Conservation (phyloP, 2,797 vertebrate genomes). For the Gymnopithys bicolor region DNA sequence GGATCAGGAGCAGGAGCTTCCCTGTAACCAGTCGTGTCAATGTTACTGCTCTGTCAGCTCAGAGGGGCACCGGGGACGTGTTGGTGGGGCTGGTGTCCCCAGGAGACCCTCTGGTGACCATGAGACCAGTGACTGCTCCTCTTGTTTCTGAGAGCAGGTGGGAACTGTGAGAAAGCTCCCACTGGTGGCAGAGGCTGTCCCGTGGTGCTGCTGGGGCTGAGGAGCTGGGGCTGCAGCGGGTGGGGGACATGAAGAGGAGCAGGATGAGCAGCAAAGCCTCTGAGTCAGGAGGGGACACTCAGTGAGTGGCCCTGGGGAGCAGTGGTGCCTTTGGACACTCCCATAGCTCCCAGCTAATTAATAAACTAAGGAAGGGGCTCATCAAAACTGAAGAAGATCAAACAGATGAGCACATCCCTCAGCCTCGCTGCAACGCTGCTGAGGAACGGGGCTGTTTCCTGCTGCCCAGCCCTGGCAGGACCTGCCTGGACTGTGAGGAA, state of each 20-base stretch:
- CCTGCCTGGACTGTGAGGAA: fast-evolving
- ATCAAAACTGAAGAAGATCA: neutral
- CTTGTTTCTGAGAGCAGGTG: neutral
- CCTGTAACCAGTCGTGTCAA: neutral
- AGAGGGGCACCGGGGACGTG: neutral
- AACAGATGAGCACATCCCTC: neutral
- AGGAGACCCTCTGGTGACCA: neutral
- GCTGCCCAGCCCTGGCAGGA: neutral
- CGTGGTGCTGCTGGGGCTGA: fast-evolving
- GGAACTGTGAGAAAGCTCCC: neutral
- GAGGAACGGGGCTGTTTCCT: neutral
- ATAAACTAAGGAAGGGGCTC: neutral
- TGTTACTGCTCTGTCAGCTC: neutral
- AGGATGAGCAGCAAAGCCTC: neutral
- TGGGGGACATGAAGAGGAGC: neutral
- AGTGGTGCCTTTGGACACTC: neutral
- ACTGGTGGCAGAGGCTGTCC: neutral
- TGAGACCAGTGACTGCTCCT: neutral
- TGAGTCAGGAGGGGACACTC: constrained; percentile 41
- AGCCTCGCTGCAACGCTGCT: fast-evolving
- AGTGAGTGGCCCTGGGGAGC: neutral
- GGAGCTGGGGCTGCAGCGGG: fast-evolving
- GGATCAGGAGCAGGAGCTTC: neutral
- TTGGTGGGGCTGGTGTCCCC: fast-evolving
- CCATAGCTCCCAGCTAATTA: neutral